Percentiles rank a stretch among this genome's conserved stretches.
Conservation (phyloP, 1,140 invertebrate species). For the Brachionus koreanus region DNA sequence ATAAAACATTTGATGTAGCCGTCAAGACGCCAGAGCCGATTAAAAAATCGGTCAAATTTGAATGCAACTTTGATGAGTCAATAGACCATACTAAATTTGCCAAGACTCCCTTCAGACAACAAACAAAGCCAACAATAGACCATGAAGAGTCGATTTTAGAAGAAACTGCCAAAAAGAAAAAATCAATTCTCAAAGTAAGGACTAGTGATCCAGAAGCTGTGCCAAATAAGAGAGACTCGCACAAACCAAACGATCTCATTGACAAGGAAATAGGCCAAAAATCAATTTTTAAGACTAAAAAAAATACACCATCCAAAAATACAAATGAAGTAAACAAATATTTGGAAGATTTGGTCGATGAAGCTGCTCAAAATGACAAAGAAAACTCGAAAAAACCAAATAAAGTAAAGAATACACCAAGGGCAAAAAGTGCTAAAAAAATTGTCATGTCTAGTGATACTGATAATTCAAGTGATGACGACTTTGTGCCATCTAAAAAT, state of each 20-base stretch:
- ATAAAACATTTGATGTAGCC: neutral
- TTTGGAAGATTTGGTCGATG: conserved; percentile 4
- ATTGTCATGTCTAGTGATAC: neutral
- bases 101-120: neutral
- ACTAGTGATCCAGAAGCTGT: neutral
- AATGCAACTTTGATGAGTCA: neutral
- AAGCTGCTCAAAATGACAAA: neutral
- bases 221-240: neutral
- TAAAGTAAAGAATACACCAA: neutral
- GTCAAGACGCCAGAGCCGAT: neutral
- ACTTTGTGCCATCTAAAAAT: neutral
- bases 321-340: neutral
- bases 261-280: neutral
- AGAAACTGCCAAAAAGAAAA: neutral
- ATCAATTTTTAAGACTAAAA: conserved; percentile 8
- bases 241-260: neutral
- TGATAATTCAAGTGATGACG: neutral
- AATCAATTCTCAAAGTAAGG: neutral
- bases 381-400: neutral
- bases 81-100: neutral
- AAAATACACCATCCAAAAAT: neutral
- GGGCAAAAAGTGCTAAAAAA: neutral
- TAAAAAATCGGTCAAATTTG: neutral
- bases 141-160: neutral
- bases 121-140: neutral